Conservation (phyloP, 2,113 vertebrate genomes). For the Ptilonorhynchus violaceus region DNA sequence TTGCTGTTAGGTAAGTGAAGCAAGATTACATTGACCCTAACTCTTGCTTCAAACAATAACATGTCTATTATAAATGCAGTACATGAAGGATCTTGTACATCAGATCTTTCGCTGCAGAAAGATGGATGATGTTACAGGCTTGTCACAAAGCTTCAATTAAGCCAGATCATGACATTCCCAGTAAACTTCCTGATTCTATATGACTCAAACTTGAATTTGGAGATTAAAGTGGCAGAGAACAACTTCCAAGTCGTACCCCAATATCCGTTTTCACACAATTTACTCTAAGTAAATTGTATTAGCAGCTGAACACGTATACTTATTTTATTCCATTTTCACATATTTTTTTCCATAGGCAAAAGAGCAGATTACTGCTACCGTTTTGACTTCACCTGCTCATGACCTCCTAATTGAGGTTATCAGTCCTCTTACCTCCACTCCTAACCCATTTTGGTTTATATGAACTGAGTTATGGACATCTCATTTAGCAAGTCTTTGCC, state of each 20-base stretch:
- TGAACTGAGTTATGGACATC: background rate
- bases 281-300: background rate
- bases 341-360: background rate
- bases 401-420: background rate
- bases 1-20: background rate
- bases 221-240: background rate
- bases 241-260: background rate
- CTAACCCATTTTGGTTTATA: background rate
- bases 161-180: background rate
- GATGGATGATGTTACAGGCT: background rate
- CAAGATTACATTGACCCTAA: background rate
- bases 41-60: background rate
- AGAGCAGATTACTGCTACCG: background rate
- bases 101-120: background rate
- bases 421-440: background rate
- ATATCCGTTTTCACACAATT: background rate
- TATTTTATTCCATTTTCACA: background rate
- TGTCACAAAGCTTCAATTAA: background rate
- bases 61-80: background rate
- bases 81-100: background rate
- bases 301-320: background rate
- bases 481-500: background rate
- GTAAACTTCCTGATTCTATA: background rate
- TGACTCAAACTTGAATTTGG: background rate
- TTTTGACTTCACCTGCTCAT: background rate